phyloP scores from a whole-genome alignment of 2,888 invertebrate genomes.

The Trypoxylon attenuatum region DNA sequence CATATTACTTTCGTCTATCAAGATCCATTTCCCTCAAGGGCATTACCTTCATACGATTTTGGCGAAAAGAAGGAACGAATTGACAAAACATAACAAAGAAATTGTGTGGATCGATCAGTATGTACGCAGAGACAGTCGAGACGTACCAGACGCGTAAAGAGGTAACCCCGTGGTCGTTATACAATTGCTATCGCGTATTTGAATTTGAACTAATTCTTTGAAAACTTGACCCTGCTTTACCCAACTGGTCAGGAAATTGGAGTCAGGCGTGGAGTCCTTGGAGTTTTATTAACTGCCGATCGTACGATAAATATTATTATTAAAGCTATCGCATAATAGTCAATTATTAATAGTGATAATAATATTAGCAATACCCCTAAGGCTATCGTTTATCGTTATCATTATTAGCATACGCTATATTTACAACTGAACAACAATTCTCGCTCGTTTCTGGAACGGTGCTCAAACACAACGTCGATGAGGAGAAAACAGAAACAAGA shows the following conservation, averaged over 20 bases:
- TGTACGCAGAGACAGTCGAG: no score
- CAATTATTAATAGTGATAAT: slow-evolving; percentile 63
- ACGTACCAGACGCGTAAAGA: neutral
- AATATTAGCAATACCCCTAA: slow-evolving; percentile 66
- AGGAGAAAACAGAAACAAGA: slow-evolving; percentile 41
- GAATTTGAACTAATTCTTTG: no score
- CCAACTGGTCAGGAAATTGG: slow-evolving; percentile 40
- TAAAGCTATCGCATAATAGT: slow-evolving; percentile 69
- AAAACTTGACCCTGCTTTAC: slow-evolving; percentile 38
- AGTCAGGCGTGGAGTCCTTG: slow-evolving; percentile 40
- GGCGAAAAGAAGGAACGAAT: neutral
- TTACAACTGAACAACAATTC: slow-evolving; percentile 72
- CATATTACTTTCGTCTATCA: slow-evolving; percentile 47
- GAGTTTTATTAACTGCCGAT: slow-evolving; percentile 53
- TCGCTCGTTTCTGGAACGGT: slow-evolving; percentile 49
- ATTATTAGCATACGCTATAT: slow-evolving; percentile 68
- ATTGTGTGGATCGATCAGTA: no score
- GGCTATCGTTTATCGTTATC: slow-evolving; percentile 59
- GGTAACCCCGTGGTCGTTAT: no score
- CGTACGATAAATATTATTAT: slow-evolving; percentile 63
- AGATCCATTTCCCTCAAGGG: slow-evolving; percentile 17
- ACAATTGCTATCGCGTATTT: no score
- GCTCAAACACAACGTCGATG: slow-evolving; percentile 34
- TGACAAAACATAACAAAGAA: no score
- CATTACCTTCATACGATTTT: slow-evolving; percentile 40